Base-by-base conservation (phyloP, 2,888 invertebrate genomes). In the Campoplex capitator region DNA sequence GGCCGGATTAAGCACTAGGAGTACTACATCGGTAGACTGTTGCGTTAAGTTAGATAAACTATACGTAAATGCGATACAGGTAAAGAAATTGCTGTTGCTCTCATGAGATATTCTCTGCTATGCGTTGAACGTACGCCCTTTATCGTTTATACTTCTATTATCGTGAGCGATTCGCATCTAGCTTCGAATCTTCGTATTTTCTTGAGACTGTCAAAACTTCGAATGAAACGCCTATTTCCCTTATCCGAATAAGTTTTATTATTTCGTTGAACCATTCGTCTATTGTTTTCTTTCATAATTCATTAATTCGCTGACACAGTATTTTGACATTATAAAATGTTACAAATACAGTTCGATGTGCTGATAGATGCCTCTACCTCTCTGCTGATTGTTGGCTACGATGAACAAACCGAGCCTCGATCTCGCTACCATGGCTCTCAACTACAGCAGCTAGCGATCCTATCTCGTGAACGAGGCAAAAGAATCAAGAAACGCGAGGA, bases 1-100 rank as follows among this genome's bases (percentile, higher is more conserved):
- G 92, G 92, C 92, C 92, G 93, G 93, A 93, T 93, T 93, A 92
- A 92, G 81, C 35, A 77, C 81, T 77, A 71, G 32, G 9, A 65
- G 28, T 45, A 58, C 48, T 45, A 58, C 48, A 51, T 18, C 16
- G 18, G 18, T 51, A 51, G 51, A 51, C 7, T 51, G 51, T 18
- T 7, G 6, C 38, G 38, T 4, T 1, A 23, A 23, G 23, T 23
- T 23, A 23, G 23, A 23, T 23, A 23, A 23, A 23, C 23, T 38
- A 4, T 38, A 45, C 9, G 7, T 45, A 48, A 2, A 48, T 48
- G 11, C 16, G 4, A 48, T 16, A 2, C 11, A 45, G 11, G 11
- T 48, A 42, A 2, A 48, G 3, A 9, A 48, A 48, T 48, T 9
- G 16, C 16, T 9, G 16, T 4, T 16, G 13, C 48, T 16, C 16